These are phyloP conservation scores for Marcusenius ussheri DNA, from an alignment of 2,113 vertebrate genomes.

Conservation along the genomic window DNA sequence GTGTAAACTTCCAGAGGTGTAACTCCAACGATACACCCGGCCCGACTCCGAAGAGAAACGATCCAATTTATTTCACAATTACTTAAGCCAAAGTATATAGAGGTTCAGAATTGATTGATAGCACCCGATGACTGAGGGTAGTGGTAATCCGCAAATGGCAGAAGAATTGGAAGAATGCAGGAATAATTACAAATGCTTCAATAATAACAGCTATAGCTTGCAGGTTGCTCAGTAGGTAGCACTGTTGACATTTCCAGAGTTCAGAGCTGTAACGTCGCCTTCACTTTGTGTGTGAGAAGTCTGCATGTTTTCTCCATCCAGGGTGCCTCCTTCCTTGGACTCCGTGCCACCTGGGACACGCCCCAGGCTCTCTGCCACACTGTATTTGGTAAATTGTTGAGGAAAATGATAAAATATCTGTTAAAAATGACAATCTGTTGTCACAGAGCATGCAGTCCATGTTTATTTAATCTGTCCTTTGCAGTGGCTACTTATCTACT, in stretches of 20 bases:
- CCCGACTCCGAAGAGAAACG: neutral
- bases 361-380: neutral
- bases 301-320: neutral
- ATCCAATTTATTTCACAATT: neutral
- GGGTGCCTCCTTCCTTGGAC: neutral
- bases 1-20: neutral
- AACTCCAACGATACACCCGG: neutral
- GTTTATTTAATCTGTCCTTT: neutral
- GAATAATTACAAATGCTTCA: neutral
- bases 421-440: neutral
- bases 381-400: neutral
- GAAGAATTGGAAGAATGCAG: neutral
- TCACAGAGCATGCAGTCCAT: neutral
- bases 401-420: neutral
- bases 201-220: neutral
- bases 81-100: neutral
- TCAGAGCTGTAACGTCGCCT: neutral
- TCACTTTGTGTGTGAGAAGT: neutral
- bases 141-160: neutral
- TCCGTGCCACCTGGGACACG: neutral
- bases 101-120: neutral
- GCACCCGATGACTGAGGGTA: neutral
- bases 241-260: neutral
- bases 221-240: neutral
- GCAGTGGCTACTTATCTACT: neutral